Percentiles rank a stretch among this genome's conserved stretches.
phyloP scores from a whole-genome alignment of 2,113 vertebrate genomes.

The Semnornis frantzii region DNA sequence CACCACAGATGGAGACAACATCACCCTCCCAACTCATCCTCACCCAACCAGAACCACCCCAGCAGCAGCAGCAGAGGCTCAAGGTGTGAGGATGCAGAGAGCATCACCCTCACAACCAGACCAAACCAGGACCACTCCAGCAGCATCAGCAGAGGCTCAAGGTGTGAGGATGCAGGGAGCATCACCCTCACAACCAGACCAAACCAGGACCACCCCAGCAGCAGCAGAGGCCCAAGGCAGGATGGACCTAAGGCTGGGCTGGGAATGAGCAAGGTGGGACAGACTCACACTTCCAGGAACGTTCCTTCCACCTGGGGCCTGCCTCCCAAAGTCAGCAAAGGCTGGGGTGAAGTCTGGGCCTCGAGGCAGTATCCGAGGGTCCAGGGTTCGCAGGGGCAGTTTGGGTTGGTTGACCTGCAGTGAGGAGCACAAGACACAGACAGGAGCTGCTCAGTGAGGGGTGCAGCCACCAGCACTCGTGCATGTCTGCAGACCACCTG shows the following conservation, averaged over 20 bases:
- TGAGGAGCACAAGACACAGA: background rate
- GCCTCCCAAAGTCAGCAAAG: conserved; percentile 95
- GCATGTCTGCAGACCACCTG: rapidly evolving
- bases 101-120: background rate
- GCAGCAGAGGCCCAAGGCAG: background rate
- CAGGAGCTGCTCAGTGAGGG: background rate
- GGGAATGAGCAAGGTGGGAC: conserved; percentile 35
- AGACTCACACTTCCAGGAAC: conserved; percentile 85
- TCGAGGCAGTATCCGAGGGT: conserved; percentile 89
- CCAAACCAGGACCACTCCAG: background rate
- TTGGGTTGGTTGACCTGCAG: conserved; percentile 94
- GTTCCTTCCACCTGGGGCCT: conserved; percentile 84
- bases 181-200: background rate
- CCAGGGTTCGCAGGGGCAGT: conserved; percentile 83
- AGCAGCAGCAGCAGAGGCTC: background rate
- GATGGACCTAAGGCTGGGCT: background rate
- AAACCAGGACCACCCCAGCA: background rate
- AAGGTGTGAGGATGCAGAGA: background rate
- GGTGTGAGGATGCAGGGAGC: background rate
- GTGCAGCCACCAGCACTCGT: background rate
- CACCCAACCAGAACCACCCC: background rate
- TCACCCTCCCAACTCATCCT: background rate
- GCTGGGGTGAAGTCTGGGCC: conserved; percentile 98
- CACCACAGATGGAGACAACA: background rate
- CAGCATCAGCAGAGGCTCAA: background rate